Conservation (phyloP, 37 sponge, comb jelly and placozoan genomes). For the Bolinopsis microptera region DNA sequence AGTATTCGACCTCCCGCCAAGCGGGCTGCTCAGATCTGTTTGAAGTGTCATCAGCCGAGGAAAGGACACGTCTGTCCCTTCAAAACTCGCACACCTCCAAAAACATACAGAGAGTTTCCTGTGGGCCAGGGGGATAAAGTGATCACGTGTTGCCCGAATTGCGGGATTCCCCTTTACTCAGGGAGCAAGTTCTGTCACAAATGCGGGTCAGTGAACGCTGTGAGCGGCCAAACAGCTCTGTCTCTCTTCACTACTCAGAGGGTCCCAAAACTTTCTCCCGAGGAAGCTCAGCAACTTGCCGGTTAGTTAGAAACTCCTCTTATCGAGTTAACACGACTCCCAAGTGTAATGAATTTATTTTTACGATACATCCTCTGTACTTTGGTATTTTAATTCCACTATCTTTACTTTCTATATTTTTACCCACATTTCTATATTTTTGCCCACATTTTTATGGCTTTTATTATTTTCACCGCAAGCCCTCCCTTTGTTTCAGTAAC, state of each 20-base stretch:
- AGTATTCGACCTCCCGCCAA: conserved; percentile 52
- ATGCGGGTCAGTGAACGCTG: conserved; percentile 56
- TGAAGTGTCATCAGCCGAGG: conserved; percentile 64
- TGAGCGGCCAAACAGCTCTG: conserved; percentile 57
- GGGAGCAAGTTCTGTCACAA: conserved; percentile 64
- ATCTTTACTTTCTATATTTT: neutral
- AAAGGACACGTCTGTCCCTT: conserved; percentile 61
- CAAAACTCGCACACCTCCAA: conserved; percentile 55
- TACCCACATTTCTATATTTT: neutral
- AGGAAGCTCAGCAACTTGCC: conserved; percentile 63
- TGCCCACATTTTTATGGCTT: neutral
- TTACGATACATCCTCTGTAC: neutral
- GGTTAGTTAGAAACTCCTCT: neutral
- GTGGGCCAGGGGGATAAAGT: conserved; percentile 66
- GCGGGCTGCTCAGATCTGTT: conserved; percentile 61
- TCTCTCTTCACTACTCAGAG: conserved; percentile 63
- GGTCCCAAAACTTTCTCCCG: conserved; percentile 58
- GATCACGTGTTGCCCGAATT: conserved; percentile 63
- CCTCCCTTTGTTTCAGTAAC: neutral
- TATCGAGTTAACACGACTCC: neutral
- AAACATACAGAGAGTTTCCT: conserved; percentile 62
- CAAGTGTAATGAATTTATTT: neutral
- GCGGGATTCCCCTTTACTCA: conserved; percentile 57
- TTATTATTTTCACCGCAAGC: neutral
- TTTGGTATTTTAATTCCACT: neutral